Evolutionary conservation across 2,113 vertebrate genomes (phyloP).

Genomic region (Pavo muticus): DNA sequence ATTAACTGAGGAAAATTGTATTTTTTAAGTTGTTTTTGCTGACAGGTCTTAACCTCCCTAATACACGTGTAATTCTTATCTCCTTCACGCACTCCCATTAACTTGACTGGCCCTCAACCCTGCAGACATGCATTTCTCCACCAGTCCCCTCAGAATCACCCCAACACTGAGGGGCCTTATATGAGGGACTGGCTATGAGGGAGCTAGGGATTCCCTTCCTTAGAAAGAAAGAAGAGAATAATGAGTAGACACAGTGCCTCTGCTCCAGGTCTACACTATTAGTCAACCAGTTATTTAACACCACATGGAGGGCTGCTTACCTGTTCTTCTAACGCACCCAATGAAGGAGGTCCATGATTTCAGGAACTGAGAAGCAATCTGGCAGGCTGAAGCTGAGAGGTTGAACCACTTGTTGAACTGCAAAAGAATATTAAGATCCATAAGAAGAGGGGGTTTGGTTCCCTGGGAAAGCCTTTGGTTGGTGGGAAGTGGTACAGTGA

Average conservation of each 20-base stretch:
- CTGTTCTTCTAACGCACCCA: not conserved
- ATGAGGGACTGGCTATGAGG: rapidly evolving
- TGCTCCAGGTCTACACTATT: not conserved
- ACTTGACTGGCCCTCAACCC: not conserved
- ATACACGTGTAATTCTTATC: not conserved
- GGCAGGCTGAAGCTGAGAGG: not conserved
- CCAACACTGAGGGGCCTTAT: rapidly evolving
- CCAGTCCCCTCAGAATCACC: not conserved
- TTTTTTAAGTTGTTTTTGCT: not conserved
- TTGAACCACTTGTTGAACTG: not conserved
- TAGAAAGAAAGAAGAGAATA: not conserved
- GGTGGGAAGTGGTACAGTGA: not conserved
- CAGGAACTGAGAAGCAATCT: not conserved
- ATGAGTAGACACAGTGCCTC: not conserved
- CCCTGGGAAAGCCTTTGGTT: not conserved
- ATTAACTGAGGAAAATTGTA: not conserved
- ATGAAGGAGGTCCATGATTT: not conserved
- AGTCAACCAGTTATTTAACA: not conserved
- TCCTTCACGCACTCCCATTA: not conserved
- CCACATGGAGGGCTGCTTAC: not conserved
- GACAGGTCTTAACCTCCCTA: not conserved
- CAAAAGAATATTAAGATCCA: not conserved
- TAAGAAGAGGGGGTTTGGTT: not conserved
- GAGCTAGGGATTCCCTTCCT: not conserved
- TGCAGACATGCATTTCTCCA: not conserved